Evolutionary conservation across 2,888 invertebrate genomes (phyloP), one percentile per base, ranked within the genome.

Genomic region (Phalangium opilio): DNA sequence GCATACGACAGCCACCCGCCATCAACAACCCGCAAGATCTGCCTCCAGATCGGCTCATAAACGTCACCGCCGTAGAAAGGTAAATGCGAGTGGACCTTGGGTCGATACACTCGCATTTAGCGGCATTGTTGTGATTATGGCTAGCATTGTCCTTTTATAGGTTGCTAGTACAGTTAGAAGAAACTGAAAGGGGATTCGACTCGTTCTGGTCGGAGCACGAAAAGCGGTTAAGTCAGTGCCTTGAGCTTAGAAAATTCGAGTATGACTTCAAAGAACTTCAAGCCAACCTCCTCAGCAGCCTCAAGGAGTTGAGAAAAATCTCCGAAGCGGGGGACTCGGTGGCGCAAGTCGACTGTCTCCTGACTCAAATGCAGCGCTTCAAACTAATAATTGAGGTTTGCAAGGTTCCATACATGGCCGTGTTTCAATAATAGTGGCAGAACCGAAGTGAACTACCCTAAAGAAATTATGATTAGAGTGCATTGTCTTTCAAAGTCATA

Each of bases 121-220:
- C n/a, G n/a, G n/a, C n/a, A n/a, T n/a, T n/a, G n/a, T n/a, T n/a
- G n/a, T n/a, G n/a, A n/a, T n/a, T n/a, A n/a, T n/a, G n/a, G n/a
- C n/a, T n/a, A n/a, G n/a, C n/a, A n/a, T n/a, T n/a, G n/a, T n/a
- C n/a, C n/a, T n/a, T n/a, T n/a, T n/a, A 17, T 35, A 50, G 50
- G 44, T 46, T 50, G 63, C 70, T 93, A 58, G 82, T 87, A 49
- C 90, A 91, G 71, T 71, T 91, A 62, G 90, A 90, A 67, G 91
- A 91, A 72, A 93, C 91, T 57, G 86, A 89, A 69, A 76, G 79
- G 60, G 84, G 86, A 55, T 93, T 96, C 67, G 89, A 90, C 66
- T 80, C 82, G 59, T 93, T 91, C 70, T 95, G 93, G 93, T 77
- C 78, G 48, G 80, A 82, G 61, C 93, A 95, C 73, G 85, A 87